phyloP scores from a whole-genome alignment of 2,113 vertebrate genomes.

The Sander vitreus region DNA sequence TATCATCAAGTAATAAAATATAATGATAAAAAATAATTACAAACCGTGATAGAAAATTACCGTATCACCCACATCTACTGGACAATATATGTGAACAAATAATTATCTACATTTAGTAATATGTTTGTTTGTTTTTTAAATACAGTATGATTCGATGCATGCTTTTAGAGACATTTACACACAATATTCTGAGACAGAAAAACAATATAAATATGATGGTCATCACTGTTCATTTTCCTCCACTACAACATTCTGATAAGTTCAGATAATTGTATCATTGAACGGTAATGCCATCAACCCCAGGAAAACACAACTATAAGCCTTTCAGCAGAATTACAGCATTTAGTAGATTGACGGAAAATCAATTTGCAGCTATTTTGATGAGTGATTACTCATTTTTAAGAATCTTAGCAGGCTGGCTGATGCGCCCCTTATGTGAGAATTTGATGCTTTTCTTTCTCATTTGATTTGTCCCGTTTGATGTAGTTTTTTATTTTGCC shows the following conservation, averaged over 20 bases:
- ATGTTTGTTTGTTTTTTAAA: too few species aligned
- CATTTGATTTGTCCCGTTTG: not conserved
- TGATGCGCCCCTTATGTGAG: too few species aligned
- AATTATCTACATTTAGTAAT: not conserved
- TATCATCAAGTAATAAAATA: not conserved
- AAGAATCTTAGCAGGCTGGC: not conserved
- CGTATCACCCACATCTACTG: not conserved
- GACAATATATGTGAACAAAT: not conserved
- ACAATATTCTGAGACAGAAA: not conserved
- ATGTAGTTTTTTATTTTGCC: not conserved
- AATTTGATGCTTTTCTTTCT: not conserved
- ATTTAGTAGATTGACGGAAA: not conserved
- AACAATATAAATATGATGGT: not conserved
- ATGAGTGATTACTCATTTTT: not conserved
- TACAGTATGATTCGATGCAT: not conserved
- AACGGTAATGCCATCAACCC: not conserved
- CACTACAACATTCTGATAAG: not conserved
- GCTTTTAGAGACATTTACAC: not conserved
- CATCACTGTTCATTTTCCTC: not conserved
- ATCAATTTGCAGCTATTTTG: conserved; percentile 7
- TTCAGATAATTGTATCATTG: not conserved
- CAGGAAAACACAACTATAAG: not conserved
- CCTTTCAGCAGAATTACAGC: not conserved
- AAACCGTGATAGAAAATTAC: too few species aligned
- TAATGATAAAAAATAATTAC: not conserved